These are phyloP conservation scores for Nesidiocoris tenuis DNA, from an alignment of 2,888 invertebrate species.

Conservation along the genomic window DNA sequence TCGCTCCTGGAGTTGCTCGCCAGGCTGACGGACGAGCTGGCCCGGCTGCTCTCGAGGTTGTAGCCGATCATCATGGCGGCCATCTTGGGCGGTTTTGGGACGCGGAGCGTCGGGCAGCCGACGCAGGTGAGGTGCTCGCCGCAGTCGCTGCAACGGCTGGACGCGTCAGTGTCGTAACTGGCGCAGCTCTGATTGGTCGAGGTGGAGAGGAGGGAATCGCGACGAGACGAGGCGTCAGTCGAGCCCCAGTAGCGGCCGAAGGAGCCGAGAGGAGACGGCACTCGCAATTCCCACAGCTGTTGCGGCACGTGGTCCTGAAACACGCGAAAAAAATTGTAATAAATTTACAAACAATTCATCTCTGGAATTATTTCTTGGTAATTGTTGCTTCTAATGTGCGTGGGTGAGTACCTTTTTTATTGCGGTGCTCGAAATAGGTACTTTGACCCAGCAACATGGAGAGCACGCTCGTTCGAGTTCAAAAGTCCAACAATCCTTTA, in stretches of 20 bases:
- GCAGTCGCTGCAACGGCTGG: background rate
- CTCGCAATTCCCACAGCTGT: background rate
- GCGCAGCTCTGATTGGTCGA: background rate
- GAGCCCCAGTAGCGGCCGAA: background rate
- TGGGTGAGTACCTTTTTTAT: too few relatives aligned
- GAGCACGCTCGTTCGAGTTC: too few relatives aligned
- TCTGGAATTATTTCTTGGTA: too few relatives aligned
- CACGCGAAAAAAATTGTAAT: too few relatives aligned
- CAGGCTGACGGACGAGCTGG: background rate
- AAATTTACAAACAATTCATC: too few relatives aligned
- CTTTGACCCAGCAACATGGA: too few relatives aligned
- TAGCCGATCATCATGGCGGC: background rate
- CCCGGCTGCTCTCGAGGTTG: background rate
- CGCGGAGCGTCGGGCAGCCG: background rate
- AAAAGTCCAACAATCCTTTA: too few relatives aligned
- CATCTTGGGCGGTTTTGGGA: background rate
- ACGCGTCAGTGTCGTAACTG: background rate
- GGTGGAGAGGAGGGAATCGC: background rate
- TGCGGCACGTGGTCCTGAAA: background rate
- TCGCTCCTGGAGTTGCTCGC: background rate
- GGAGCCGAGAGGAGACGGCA: background rate
- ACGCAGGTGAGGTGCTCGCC: background rate
- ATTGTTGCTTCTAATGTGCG: too few relatives aligned
- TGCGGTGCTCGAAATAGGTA: too few relatives aligned
- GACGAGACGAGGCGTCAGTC: background rate